Percentiles rank a stretch among this genome's conserved stretches.
These are phyloP conservation scores for Sabatieria punctata DNA, from an alignment of 2,888 invertebrate genomes.

Conservation along the genomic window DNA sequence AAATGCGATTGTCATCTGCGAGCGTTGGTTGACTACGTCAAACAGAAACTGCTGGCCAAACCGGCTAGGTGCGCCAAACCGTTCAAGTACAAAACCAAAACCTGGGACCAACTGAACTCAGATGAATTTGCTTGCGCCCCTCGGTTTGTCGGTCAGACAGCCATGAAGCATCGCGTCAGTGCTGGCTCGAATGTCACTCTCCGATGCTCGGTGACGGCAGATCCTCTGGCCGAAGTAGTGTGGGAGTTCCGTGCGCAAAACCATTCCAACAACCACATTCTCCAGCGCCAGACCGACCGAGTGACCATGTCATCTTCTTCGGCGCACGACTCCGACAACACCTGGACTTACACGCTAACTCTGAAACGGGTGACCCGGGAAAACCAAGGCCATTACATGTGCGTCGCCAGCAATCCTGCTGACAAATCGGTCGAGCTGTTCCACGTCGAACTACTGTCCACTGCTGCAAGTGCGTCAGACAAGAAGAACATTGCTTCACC, in stretches of 20 bases:
- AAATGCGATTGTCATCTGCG: conserved; percentile 55
- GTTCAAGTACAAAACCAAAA: neutral
- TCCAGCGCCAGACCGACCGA: neutral
- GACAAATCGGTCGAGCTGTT: neutral
- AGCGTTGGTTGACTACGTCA: neutral
- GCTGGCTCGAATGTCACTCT: neutral
- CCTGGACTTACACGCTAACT: neutral
- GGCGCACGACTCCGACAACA: neutral
- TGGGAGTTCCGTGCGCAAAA: neutral
- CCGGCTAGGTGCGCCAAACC: neutral
- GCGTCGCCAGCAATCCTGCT: neutral
- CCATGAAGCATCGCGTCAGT: neutral
- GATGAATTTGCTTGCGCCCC: conserved; percentile 6
- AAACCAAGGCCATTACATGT: conserved; percentile 1
- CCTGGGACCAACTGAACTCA: neutral
- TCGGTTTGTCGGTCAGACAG: neutral
- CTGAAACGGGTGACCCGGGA: neutral
- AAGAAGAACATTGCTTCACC: neutral
- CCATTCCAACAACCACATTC: neutral
- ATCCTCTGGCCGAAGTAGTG: neutral
- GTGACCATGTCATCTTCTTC: neutral
- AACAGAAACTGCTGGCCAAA: neutral
- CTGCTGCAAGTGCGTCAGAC: too few relatives aligned
- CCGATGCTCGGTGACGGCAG: neutral
- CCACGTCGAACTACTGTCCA: neutral